Evolutionary conservation across 2,113 vertebrate genomes (phyloP), one percentile per base, ranked within the genome.

Genomic region (Muntiacus muntjak): DNA sequence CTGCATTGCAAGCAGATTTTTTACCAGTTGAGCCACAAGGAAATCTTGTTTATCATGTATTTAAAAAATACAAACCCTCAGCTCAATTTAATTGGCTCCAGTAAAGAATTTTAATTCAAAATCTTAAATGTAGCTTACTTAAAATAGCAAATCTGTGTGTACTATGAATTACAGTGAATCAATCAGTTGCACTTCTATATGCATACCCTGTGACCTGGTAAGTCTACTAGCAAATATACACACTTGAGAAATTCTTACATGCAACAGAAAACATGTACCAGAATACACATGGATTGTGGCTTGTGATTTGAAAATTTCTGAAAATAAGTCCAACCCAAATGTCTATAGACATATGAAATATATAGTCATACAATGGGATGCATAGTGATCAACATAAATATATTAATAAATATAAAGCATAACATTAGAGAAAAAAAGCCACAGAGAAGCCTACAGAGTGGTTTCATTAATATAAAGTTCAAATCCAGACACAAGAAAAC

Each of bases 11-110:
- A 10, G n/a, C 17, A 36, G n/a, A 71, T 71, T 36, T 17, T 36
- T 71, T 21, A 67, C n/a, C 9, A 67, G n/a, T 17, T 36, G 64
- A 36, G n/a, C 9, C 16, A 71, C 64, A 36, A 36, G 17, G n/a
- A 17, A 93, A 95, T 45, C 5, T 92, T 96, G 82, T 60, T 96
- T 30, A 76, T 76, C 40, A 33, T 89, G 23, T 89, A 79, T 95
- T 94, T 82, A 40, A 67, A 94, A 82, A 94, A 83, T 92, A 86
- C 2, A 83, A 90, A 83, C 64, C n/a, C 50, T 97, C 30, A 89
- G 1, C 26, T 94, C 23, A 93, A 13, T 55, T 92, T 76, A 52
- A 85, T 86, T 86, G 91, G 28, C 12, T 92, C 14, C 57, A 89
- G 47, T 52, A 92, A 89, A 96, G 30, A 87, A 58, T 26, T 89